These are phyloP conservation scores for Lordiphosa andalusiaca DNA, from an alignment of 2,888 invertebrate genomes.

Conservation along the genomic window DNA sequence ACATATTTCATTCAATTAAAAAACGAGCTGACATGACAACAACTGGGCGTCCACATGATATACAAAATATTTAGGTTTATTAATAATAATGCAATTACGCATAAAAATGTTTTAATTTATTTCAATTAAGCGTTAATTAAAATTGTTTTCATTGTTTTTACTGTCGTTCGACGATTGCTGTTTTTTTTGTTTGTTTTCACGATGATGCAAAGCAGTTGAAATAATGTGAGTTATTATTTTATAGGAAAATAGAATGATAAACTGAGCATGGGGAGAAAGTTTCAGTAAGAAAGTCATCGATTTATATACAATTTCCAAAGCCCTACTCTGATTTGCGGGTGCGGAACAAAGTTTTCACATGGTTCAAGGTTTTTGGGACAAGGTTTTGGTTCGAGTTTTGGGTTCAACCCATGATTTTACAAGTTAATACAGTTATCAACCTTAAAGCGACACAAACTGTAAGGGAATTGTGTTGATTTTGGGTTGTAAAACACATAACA, in stretches of 20 bases:
- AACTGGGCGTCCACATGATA: conserved; percentile 28
- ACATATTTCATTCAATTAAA: conserved; percentile 68
- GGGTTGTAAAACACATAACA: too few species aligned
- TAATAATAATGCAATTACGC: conserved; percentile 80
- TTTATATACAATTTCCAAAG: too few species aligned
- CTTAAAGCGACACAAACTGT: too few species aligned
- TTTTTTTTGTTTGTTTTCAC: conserved; percentile 32
- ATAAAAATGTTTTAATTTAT: conserved; percentile 81
- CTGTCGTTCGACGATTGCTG: conserved; percentile 17
- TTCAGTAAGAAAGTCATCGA: too few species aligned
- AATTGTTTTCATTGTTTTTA: conserved; percentile 49
- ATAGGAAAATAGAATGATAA: neutral
- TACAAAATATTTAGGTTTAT: conserved; percentile 73
- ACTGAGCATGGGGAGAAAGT: too few species aligned
- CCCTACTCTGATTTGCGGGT: too few species aligned
- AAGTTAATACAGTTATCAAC: too few species aligned
- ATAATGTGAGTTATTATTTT: conserved; percentile 35
- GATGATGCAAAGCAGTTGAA: conserved; percentile 30
- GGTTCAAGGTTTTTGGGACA: too few species aligned
- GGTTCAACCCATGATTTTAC: too few species aligned
- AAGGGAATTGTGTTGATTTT: too few species aligned
- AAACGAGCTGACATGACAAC: conserved; percentile 25
- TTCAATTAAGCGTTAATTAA: conserved; percentile 81
- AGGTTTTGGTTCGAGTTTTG: too few species aligned
- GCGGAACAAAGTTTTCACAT: too few species aligned